These are phyloP conservation scores for Trachelus troglodyta DNA, from an alignment of 2,888 invertebrate species.

Conservation along the genomic window DNA sequence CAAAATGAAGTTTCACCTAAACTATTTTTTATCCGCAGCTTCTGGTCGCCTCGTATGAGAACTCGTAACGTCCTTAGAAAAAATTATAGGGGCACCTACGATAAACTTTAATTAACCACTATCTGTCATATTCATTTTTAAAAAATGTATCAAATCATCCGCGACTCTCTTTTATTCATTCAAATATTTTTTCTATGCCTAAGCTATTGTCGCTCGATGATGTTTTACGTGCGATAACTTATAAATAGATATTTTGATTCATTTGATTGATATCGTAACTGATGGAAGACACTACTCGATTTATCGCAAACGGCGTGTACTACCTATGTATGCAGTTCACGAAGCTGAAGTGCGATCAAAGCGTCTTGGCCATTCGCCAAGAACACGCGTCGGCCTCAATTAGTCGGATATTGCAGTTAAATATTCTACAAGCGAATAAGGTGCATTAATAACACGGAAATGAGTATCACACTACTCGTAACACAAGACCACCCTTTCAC, in stretches of 20 bases:
- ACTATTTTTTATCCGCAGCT: not conserved
- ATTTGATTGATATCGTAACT: not conserved
- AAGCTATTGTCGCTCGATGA: not conserved
- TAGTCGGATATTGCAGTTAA: conserved; percentile 50
- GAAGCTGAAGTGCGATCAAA: conserved; percentile 38
- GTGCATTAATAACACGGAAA: conserved; percentile 36
- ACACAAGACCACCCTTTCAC: not conserved
- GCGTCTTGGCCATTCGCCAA: conserved; percentile 52
- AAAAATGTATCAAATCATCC: not conserved
- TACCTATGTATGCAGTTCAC: conserved; percentile 17
- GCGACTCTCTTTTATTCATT: not conserved
- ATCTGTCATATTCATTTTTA: not conserved
- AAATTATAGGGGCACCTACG: not conserved
- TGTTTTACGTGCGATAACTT: not conserved
- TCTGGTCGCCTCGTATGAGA: not conserved
- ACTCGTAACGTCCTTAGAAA: not conserved
- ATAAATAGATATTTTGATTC: not conserved
- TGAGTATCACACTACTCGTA: not conserved
- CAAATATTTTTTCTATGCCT: not conserved
- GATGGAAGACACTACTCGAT: conserved; percentile 12
- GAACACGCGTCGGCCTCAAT: conserved; percentile 52
- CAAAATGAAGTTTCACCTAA: not conserved
- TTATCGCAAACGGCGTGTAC: conserved; percentile 19
- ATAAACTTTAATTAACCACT: not conserved
- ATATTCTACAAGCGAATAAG: conserved; percentile 38